Evolutionary conservation across 2,888 invertebrate genomes (phyloP).

Genomic region (Cephalotes varians): DNA sequence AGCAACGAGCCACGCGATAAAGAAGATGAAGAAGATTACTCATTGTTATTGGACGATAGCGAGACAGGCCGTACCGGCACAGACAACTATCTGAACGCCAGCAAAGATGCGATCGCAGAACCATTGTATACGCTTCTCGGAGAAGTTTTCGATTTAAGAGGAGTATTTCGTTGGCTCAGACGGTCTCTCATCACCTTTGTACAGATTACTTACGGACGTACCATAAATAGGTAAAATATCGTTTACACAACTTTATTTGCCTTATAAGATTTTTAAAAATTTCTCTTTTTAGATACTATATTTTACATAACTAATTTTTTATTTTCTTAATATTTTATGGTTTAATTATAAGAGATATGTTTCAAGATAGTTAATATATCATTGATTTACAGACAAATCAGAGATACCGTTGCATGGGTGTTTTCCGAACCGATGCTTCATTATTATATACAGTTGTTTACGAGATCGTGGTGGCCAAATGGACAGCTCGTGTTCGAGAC

Average conservation of each 20-base stretch:
- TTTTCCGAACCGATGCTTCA: slow-evolving; percentile 97
- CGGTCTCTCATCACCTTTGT: slow-evolving; percentile 96
- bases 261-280: neutral
- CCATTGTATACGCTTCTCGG: slow-evolving; percentile 95
- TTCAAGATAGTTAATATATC: neutral
- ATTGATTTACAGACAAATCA: slow-evolving; percentile 90
- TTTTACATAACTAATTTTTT: neutral
- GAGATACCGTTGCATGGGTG: slow-evolving; percentile 94
- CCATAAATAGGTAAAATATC: slow-evolving; percentile 91
- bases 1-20: slow-evolving; percentile 90
- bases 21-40: slow-evolving; percentile 94
- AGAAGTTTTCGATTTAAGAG: slow-evolving; percentile 96
- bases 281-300: neutral
- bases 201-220: slow-evolving; percentile 96
- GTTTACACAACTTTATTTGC: neutral
- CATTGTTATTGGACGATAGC: slow-evolving; percentile 90
- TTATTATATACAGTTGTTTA: slow-evolving; percentile 93
- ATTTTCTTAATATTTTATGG: neutral
- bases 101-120: slow-evolving; percentile 95
- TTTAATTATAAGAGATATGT: slow-evolving; percentile 7
- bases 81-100: slow-evolving; percentile 82
- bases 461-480: slow-evolving; percentile 96
- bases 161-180: slow-evolving; percentile 95
- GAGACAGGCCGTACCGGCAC: slow-evolving; percentile 85
- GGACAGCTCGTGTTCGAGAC: slow-evolving; percentile 90